These are phyloP conservation scores for Drosophila monieri DNA, from an alignment of 2,888 invertebrate genomes.

Conservation along the genomic window DNA sequence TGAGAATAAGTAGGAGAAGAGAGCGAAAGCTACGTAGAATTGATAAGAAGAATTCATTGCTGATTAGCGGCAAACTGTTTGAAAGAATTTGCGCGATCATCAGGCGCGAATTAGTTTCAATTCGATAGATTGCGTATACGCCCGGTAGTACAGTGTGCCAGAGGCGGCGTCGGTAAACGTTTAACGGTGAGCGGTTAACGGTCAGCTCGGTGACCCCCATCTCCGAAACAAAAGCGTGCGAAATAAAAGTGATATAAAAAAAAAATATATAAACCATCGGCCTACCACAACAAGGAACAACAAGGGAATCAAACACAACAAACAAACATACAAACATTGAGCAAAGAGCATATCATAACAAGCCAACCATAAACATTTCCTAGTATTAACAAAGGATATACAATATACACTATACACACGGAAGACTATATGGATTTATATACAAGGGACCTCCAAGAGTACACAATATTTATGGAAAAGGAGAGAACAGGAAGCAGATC, in stretches of 20 bases:
- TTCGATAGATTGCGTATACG: slow-evolving; percentile 56
- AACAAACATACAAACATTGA: slow-evolving; percentile 7
- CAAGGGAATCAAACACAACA: slow-evolving; percentile 2
- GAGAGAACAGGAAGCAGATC: slow-evolving; percentile 25
- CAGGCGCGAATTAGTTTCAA: slow-evolving; percentile 42
- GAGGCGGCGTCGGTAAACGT: not conserved
- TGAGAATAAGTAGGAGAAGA: not conserved
- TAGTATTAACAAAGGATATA: slow-evolving; percentile 30
- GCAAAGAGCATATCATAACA: slow-evolving; percentile 45
- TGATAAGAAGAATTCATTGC: slow-evolving; percentile 22
- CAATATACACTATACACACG: not conserved
- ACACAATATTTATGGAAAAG: slow-evolving; percentile 28
- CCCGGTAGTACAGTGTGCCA: slow-evolving; percentile 35
- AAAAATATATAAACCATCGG: slow-evolving; percentile 35
- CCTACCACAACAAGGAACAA: slow-evolving; percentile 56
- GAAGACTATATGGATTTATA: slow-evolving; percentile 23
- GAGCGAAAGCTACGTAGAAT: not conserved
- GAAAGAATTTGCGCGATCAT: slow-evolving; percentile 33
- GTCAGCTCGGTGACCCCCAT: not conserved
- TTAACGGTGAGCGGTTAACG: not conserved
- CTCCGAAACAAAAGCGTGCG: not conserved
- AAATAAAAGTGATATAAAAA: slow-evolving; percentile 4
- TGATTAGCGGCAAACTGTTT: slow-evolving; percentile 23
- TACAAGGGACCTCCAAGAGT: not conserved
- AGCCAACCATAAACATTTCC: slow-evolving; percentile 30